Base-by-base conservation (phyloP, 2,888 invertebrate species). In the Toxonevra muliebris region DNA sequence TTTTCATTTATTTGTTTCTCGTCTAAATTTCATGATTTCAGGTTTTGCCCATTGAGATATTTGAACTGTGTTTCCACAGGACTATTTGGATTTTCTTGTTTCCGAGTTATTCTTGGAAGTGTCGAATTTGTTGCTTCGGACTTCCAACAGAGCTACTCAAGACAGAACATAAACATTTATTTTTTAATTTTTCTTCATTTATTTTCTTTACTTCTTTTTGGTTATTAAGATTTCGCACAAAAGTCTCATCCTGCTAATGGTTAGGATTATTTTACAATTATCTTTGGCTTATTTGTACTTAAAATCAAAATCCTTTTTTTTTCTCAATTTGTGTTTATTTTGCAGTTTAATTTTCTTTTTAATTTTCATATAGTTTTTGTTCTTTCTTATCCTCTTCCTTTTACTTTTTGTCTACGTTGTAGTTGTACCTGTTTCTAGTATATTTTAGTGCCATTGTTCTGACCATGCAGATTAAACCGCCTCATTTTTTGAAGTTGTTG, bases 201-300 rank as follows among this genome's bases (percentile, higher is more conserved):
- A 30, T 30, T 30, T 30, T 7, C 30, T 30, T 30, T 30, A 30
- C 30, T 30, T 30, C 2, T 30, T 30, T 30, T 30, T 30, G 30
- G 30, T n/a, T n/a, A n/a, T n/a, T n/a, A 8, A 58, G 58, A 41
- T 58, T 65, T 58, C 50, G 30, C 41, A 45, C 65, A 42, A 65
- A 65, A 50, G 60, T 65, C 72, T 76, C 74, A 75, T 74, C 74
- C 70, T 65, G 71, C 79, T 80, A 81, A 79, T 81, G 77, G 77
- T 71, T 71, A 74, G 75, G 76, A 80, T 81, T 80, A 80, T 78
- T 74, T 76, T 71, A 72, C 76, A 80, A 79, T 80, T 80, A 81
- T 81, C 76, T 76, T 61, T 71, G 71, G 70, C 66, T 71, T 62
- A 71, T 12, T 40, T 55, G 45, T 13, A 41, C 53, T 53, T 19